Base-by-base conservation (phyloP, 2,888 invertebrate species). In the Tetropium fuscum region DNA sequence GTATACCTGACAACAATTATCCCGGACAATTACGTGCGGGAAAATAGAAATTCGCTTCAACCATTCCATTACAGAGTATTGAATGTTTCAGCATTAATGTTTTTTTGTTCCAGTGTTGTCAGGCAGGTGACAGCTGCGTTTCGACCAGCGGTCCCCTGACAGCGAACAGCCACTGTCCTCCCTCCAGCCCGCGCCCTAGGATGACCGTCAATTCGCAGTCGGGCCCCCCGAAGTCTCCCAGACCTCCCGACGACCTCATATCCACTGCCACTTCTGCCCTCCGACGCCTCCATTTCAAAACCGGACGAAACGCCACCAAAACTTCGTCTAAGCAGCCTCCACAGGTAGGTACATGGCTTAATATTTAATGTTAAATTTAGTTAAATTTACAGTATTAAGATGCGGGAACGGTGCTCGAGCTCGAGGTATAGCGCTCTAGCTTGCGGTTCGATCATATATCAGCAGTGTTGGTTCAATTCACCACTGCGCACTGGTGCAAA, bases 281-380 rank as follows among this genome's bases (percentile, higher is more conserved):
- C 55, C 84, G 88, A 48, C 83, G 89, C 58, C 84, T 89, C 38
- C 88, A 89, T 81, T 89, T 89, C 82, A 86, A 86, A 78, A 87
- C 88, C 36, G 88, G 88, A 66, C 78, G 88, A 68, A 77, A 81
- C 64, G 73, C 81, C 44, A 80, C 79, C 55, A 81, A 81, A 68
- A 78, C 70, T 41, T 73, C 76, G 19, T 45, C 71, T 53, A 71
- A 71, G 60, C 67, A 68, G 25, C 66, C 67, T 57, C n/a, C 51
- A 11, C 70, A 66, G 68, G 70, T 70, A 66, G 34, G n/a, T n/a
- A n/a, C n/a, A n/a, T n/a, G n/a, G n/a, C n/a, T n/a, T n/a, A 34
- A 3, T 2, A 34, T 1, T 34, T 34, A 8, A 8, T 34, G 32
- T 34, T 34, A 34, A 15, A 34, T 34, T 6, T 34, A 7, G 34